A percentile compares a stretch with the other conserved stretches of the same genome.
phyloP scores from a whole-genome alignment of 2,888 invertebrate species.

The Chrysomela aeneicollis region DNA sequence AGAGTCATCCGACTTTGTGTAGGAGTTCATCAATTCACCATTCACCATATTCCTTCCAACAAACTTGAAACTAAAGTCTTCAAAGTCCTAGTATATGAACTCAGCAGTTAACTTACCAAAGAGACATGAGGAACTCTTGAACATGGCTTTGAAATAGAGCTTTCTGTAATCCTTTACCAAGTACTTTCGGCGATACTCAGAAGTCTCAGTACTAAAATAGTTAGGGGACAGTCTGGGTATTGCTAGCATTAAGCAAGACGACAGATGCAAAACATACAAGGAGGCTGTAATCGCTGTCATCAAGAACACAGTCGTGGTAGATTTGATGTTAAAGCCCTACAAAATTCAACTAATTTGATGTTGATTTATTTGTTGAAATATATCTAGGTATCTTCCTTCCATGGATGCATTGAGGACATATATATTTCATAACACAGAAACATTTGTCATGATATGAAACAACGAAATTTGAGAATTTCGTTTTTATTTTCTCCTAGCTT shows the following conservation, averaged over 20 bases:
- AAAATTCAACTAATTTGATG: constrained; percentile 3
- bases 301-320: constrained; percentile 12
- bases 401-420: too few species aligned
- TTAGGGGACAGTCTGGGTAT: constrained; percentile 2
- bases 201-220: not conserved
- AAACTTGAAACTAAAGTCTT: too few species aligned
- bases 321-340: constrained; percentile 8
- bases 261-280: constrained; percentile 14
- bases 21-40: too few species aligned
- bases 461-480: too few species aligned
- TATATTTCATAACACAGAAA: too few species aligned
- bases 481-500: too few species aligned
- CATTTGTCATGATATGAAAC: too few species aligned
- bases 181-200: not conserved
- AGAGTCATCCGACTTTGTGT: too few species aligned
- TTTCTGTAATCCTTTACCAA: not conserved
- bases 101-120: constrained; percentile 21
- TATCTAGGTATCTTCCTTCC: too few species aligned
- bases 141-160: constrained; percentile 5
- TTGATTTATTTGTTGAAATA: too few species aligned
- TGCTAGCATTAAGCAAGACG: constrained; percentile 11
- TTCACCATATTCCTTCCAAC: too few species aligned
- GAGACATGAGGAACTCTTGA: constrained; percentile 20
- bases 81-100: too few species aligned
- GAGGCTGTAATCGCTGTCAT: not conserved